These are phyloP conservation scores for Apodemus agrarius DNA, from an alignment of 2,797 vertebrate species.

Conservation along the genomic window DNA sequence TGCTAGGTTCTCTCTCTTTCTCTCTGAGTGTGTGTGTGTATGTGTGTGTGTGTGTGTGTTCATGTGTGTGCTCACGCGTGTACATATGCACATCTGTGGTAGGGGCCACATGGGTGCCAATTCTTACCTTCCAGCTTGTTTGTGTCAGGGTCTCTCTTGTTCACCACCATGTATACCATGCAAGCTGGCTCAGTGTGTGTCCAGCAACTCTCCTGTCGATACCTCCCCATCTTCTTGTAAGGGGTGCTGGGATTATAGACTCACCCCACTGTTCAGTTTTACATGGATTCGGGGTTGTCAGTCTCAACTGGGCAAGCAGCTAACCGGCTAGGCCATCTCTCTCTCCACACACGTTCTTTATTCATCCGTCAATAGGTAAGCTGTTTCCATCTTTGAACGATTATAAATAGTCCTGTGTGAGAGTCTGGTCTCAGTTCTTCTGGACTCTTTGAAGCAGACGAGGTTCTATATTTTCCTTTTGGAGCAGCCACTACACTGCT, in stretches of 20 bases:
- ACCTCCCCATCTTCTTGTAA: not conserved
- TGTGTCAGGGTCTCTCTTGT: not conserved
- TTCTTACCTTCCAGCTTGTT: not conserved
- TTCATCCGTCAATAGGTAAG: not conserved
- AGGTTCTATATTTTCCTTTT: not conserved
- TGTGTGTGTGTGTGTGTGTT: not conserved
- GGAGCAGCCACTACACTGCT: too few species aligned
- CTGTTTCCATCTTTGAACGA: not conserved
- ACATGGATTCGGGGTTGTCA: not conserved
- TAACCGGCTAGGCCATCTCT: not conserved
- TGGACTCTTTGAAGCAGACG: not conserved
- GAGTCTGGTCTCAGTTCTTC: not conserved
- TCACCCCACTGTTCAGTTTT: not conserved
- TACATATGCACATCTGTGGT: too few species aligned
- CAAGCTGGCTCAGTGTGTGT: not conserved
- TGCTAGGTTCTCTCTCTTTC: not conserved
- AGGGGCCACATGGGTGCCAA: not conserved
- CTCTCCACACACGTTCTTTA: not conserved
- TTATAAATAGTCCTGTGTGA: not conserved
- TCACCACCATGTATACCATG: too few species aligned
- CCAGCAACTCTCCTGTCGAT: not conserved
- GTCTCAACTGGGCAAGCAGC: not conserved
- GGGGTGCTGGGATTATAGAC: not conserved
- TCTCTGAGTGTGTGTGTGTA: not conserved
- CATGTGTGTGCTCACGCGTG: too few species aligned